A percentile compares a stretch with the other conserved stretches of the same genome.
Evolutionary conservation across 2,113 vertebrate genomes (phyloP).

Genomic region (Rafetus swinhoei): DNA sequence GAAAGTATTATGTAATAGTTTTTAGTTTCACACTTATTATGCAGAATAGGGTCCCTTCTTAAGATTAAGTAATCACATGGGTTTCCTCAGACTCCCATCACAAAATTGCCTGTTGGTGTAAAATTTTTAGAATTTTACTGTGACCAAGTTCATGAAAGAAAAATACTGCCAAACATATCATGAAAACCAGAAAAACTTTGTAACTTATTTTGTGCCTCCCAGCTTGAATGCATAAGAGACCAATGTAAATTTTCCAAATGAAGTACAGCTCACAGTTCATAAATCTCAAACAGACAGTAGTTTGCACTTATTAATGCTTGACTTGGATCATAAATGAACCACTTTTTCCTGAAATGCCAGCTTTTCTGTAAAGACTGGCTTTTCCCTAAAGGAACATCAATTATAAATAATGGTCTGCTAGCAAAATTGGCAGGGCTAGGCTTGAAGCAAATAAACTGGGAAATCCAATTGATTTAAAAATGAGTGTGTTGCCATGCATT

Average conservation of each 20-base stretch:
- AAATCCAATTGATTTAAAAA: constrained; percentile 58
- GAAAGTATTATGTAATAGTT: not conserved
- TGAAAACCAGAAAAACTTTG: constrained; percentile 50
- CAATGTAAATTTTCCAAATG: constrained; percentile 77
- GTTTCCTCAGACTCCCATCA: constrained; percentile 61
- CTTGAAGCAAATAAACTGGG: constrained; percentile 43
- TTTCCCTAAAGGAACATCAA: constrained; percentile 52
- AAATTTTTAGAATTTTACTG: constrained; percentile 48
- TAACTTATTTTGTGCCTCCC: constrained; percentile 70
- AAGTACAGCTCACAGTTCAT: constrained; percentile 68
- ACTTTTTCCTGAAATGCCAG: constrained; percentile 45
- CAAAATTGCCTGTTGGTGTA: constrained; percentile 55
- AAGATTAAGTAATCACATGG: constrained; percentile 45
- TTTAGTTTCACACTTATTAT: not conserved
- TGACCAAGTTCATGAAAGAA: constrained; percentile 72
- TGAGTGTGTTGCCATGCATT: not conserved
- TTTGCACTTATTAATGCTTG: constrained; percentile 70
- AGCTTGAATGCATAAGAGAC: constrained; percentile 67
- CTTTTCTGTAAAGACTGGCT: constrained; percentile 46
- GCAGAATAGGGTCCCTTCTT: not conserved
- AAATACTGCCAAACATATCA: constrained; percentile 71
- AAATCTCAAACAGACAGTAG: constrained; percentile 71
- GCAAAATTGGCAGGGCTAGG: constrained; percentile 24
- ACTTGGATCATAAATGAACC: constrained; percentile 55
- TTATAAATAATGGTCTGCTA: constrained; percentile 67